Conservation (phyloP, 2,888 invertebrate species). For the Melipona bicolor region DNA sequence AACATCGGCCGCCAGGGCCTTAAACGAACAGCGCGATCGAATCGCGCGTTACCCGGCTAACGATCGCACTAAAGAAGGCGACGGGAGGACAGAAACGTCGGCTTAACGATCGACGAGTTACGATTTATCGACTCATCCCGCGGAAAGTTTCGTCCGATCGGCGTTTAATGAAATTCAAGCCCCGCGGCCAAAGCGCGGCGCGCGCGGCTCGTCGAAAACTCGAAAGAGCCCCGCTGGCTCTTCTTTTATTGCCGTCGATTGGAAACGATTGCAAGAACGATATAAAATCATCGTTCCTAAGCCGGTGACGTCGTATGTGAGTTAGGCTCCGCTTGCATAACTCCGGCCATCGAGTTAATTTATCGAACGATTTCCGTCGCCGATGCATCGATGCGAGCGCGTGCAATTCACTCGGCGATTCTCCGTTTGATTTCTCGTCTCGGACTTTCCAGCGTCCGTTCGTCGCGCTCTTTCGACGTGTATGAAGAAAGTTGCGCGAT, state of each 20-base stretch:
- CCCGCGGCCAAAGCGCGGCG: neutral
- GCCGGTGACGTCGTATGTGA: slow-evolving; percentile 43
- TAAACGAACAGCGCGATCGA: slow-evolving; percentile 18
- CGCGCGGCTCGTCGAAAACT: neutral
- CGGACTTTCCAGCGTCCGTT: neutral
- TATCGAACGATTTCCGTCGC: slow-evolving; percentile 41
- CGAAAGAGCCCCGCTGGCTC: slow-evolving; percentile 10
- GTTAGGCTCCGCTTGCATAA: slow-evolving; percentile 63
- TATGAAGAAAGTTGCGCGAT: slow-evolving; percentile 12
- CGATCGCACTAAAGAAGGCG: slow-evolving; percentile 19
- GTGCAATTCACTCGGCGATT: slow-evolving; percentile 57
- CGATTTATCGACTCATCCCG: slow-evolving; percentile 46
- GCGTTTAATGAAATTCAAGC: slow-evolving; percentile 50
- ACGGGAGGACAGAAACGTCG: slow-evolving; percentile 18
- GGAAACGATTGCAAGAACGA: slow-evolving; percentile 47
- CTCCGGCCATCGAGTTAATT: slow-evolving; percentile 67
- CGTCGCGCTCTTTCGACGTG: neutral
- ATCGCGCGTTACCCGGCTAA: slow-evolving; percentile 23
- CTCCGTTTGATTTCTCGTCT: slow-evolving; percentile 35
- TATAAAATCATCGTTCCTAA: slow-evolving; percentile 32
- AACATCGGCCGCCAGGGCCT: slow-evolving; percentile 27
- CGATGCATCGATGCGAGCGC: slow-evolving; percentile 29
- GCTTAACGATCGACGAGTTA: slow-evolving; percentile 33
- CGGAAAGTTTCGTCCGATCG: slow-evolving; percentile 31
- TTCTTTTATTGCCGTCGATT: slow-evolving; percentile 50